These are phyloP conservation scores for Sebastes nivosus DNA, from an alignment of 2,797 vertebrate species.

Conservation along the genomic window DNA sequence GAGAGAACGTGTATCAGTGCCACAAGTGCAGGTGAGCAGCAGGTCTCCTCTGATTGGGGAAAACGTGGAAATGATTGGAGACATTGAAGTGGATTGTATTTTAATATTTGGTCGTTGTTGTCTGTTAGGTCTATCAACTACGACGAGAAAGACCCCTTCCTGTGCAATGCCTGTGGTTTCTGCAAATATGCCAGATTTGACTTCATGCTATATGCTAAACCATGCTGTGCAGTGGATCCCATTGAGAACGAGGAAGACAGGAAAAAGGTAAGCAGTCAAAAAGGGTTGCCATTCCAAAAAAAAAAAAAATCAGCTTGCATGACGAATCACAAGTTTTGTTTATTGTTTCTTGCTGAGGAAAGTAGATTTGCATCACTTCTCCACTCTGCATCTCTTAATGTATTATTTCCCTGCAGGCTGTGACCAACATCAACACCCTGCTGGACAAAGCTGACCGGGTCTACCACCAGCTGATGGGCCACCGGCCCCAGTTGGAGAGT, in stretches of 20 bases:
- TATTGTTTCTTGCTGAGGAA: background rate
- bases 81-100: background rate
- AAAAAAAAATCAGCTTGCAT: background rate
- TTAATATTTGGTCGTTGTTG: background rate
- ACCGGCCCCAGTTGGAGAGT: slow-evolving; percentile 95
- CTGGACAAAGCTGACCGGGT: slow-evolving; percentile 98
- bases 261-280: slow-evolving; percentile 88
- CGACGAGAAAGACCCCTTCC: slow-evolving; percentile 97
- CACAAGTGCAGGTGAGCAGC: slow-evolving; percentile 94
- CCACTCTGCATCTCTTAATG: background rate
- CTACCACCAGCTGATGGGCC: slow-evolving; percentile 99
- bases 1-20: slow-evolving; percentile 98
- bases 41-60: background rate
- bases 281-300: background rate
- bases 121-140: slow-evolving; percentile 94
- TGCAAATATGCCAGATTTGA: slow-evolving; percentile 99
- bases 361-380: background rate
- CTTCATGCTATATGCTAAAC: slow-evolving; percentile 98
- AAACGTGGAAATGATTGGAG: background rate
- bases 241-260: slow-evolving; percentile 98
- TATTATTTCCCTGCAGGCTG: slow-evolving; percentile 83
- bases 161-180: slow-evolving; percentile 98
- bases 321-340: background rate
- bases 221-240: slow-evolving; percentile 98
- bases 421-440: slow-evolving; percentile 98